Evolutionary conservation across 2,113 vertebrate species (phyloP).

Genomic region (Neopipo cinnamomea): DNA sequence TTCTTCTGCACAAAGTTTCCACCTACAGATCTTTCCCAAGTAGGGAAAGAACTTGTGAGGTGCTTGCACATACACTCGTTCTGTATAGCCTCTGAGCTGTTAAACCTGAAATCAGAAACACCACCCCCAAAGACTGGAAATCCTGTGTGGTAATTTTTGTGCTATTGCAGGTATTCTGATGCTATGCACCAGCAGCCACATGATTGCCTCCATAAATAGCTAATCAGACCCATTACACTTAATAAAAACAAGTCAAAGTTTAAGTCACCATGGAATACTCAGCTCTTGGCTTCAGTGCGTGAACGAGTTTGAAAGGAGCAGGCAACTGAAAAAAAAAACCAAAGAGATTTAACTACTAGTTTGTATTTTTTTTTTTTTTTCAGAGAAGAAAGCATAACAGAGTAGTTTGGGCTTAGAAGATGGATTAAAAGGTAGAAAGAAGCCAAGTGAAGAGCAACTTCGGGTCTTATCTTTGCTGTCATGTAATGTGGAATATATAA

Average conservation of each 20-base stretch:
- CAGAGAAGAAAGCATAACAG: background rate
- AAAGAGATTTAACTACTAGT: background rate
- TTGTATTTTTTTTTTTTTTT: background rate
- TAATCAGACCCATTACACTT: background rate
- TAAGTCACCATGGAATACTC: background rate
- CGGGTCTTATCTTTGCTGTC: background rate
- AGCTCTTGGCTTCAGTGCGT: background rate
- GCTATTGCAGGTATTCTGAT: background rate
- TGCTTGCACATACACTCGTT: fast-evolving
- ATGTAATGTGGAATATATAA: background rate
- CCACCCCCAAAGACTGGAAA: background rate
- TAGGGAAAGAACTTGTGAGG: background rate
- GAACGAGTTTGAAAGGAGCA: background rate
- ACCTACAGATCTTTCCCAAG: background rate
- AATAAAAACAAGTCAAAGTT: background rate
- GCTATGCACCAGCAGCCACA: background rate
- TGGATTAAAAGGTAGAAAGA: background rate
- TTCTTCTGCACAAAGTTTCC: background rate
- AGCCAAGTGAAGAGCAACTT: background rate
- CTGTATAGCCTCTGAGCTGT: background rate
- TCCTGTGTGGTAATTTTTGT: background rate
- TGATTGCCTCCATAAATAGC: background rate
- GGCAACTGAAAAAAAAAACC: background rate
- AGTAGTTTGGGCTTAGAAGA: background rate
- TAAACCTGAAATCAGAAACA: background rate